These are phyloP conservation scores for Dynastes tityus DNA, from an alignment of 2,888 invertebrate species.

Conservation along the genomic window DNA sequence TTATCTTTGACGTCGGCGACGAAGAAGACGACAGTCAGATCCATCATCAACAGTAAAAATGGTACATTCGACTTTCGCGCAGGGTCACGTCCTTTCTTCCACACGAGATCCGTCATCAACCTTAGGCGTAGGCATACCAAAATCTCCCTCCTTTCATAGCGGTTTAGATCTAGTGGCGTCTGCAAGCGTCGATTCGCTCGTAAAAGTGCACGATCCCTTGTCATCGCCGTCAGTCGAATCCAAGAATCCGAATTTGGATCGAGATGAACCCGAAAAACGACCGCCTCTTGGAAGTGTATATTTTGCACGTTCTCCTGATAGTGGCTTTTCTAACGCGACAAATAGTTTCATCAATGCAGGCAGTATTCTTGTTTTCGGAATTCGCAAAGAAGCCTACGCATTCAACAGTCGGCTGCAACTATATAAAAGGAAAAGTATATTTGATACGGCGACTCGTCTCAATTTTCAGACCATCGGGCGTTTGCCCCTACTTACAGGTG, in stretches of 20 bases:
- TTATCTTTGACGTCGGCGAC: background rate
- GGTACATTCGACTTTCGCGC: slow-evolving; percentile 70
- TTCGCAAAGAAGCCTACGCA: slow-evolving; percentile 14
- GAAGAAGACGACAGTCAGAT: slow-evolving; percentile 14
- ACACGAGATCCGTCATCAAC: slow-evolving; percentile 60
- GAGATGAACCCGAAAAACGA: slow-evolving; percentile 52
- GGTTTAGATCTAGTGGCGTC: slow-evolving; percentile 86
- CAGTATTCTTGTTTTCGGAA: slow-evolving; percentile 13
- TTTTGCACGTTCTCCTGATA: slow-evolving; percentile 1
- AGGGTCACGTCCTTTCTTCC: slow-evolving; percentile 66
- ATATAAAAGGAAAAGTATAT: slow-evolving; percentile 14
- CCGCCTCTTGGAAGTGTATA: slow-evolving; percentile 23
- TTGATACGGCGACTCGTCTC: slow-evolving; percentile 16
- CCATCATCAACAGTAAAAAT: slow-evolving; percentile 56
- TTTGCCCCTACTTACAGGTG: slow-evolving; percentile 74
- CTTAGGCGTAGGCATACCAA: slow-evolving; percentile 84
- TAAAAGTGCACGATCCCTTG: slow-evolving; percentile 47
- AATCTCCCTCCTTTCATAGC: slow-evolving; percentile 91
- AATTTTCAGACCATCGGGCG: slow-evolving; percentile 69
- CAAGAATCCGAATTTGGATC: slow-evolving; percentile 26
- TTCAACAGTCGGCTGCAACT: slow-evolving; percentile 9
- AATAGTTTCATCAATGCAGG: slow-evolving; percentile 24
- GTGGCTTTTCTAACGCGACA: background rate
- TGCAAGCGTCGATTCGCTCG: slow-evolving; percentile 66
- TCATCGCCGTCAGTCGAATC: slow-evolving; percentile 55